Evolutionary conservation across 2,113 vertebrate species (phyloP).

Genomic region (Corythoichthys intestinalis): DNA sequence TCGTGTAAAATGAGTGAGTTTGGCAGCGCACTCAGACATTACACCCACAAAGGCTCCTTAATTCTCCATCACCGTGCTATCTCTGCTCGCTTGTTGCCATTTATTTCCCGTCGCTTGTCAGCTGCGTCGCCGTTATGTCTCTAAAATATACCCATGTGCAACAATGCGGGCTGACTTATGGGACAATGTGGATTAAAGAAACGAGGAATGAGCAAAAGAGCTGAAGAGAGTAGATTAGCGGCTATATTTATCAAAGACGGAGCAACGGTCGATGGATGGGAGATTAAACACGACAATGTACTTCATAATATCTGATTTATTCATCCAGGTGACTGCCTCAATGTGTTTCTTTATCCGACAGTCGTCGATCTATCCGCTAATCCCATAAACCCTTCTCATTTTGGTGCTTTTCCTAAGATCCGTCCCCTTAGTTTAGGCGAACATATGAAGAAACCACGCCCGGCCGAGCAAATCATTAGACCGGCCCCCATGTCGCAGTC

Average conservation of each 20-base stretch:
- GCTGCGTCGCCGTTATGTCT: constrained; percentile 22
- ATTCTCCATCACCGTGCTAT: constrained; percentile 17
- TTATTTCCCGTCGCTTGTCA: constrained; percentile 21
- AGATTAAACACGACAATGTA: constrained; percentile 17
- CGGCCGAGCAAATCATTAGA: constrained; percentile 62
- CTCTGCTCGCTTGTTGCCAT: constrained; percentile 17
- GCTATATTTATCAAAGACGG: constrained; percentile 22
- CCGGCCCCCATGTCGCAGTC: constrained; percentile 55
- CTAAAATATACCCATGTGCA: constrained; percentile 30
- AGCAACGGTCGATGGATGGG: not conserved
- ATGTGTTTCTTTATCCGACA: constrained; percentile 6
- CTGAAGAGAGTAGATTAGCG: constrained; percentile 30
- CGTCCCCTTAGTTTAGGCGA: constrained; percentile 36
- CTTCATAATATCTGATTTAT: constrained; percentile 19
- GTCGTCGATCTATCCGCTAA: constrained; percentile 5
- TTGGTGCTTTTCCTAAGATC: not conserved
- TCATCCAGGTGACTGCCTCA: constrained; percentile 1
- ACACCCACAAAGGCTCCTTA: constrained; percentile 12
- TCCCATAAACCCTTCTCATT: not conserved
- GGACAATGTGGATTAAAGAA: constrained; percentile 43
- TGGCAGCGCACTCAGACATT: constrained; percentile 7
- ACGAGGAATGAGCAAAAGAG: constrained; percentile 14
- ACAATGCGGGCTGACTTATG: constrained; percentile 27
- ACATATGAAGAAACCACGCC: constrained; percentile 60
- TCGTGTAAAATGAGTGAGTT: constrained; percentile 12